Evolutionary conservation across 35 echinoderm and acorn worm species (phyloP).

Genomic region (Ophiothrix spiculata): DNA sequence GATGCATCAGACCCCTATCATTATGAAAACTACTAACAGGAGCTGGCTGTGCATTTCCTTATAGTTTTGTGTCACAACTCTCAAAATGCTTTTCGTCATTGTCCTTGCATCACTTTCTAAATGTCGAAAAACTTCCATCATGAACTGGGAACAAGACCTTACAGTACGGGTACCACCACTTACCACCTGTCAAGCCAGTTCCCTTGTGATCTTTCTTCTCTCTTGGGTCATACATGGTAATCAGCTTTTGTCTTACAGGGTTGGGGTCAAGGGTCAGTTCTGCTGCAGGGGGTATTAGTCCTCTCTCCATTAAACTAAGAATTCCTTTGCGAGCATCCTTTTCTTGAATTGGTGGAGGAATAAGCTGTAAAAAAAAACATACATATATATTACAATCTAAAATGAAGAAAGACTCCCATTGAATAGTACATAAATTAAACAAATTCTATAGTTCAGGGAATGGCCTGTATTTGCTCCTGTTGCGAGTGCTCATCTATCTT

Average conservation of each 20-base stretch:
- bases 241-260: slow-evolving; percentile 73
- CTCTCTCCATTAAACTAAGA: slow-evolving; percentile 84
- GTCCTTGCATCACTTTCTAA: background rate
- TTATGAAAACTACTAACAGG: no score
- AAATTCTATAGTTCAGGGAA: no score
- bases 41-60: no score
- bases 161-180: background rate
- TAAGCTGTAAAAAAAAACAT: slow-evolving; percentile 58
- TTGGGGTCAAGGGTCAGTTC: slow-evolving; percentile 92
- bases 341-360: slow-evolving; percentile 80
- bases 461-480: no score
- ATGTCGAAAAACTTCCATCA: background rate
- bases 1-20: no score
- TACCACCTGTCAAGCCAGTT: slow-evolving; percentile 63
- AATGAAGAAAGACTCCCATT: no score
- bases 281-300: slow-evolving; percentile 90
- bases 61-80: no score
- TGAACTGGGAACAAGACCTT: background rate
- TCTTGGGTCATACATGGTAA: slow-evolving; percentile 59
- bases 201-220: slow-evolving; percentile 65
- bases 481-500: no score
- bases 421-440: no score
- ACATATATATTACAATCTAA: no score
- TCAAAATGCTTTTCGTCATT: no score
- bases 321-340: slow-evolving; percentile 87